Evolutionary conservation across 2,113 vertebrate species (phyloP), one percentile per base, ranked within the genome.

Genomic region (Indicator maculatus): DNA sequence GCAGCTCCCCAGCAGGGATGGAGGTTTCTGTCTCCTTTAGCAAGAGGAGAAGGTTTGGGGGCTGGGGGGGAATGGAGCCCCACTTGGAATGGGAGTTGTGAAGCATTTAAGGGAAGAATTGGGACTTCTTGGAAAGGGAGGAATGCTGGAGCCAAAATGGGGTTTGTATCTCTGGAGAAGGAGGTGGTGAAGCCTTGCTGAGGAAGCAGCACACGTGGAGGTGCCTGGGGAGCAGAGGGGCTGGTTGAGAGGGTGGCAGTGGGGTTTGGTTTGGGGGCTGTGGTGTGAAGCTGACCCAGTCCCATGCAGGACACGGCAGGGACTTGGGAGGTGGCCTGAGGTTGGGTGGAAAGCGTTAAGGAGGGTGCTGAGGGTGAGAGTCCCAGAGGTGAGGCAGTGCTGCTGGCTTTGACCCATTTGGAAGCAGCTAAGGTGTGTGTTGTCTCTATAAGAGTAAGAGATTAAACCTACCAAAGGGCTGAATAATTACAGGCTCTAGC

Each of bases 151-250:
- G 30, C 30, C 9, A 3, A 21, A 5, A 6, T 10, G 19, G 73
- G 59, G 11, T 81, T 19, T 5, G 16, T 13, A 1, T 7, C 66
- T 28, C 11, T 0, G 14, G 79, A 27, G 5, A 0, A 64, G 39
- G 55, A 41, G 6, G 8, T 1, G 8, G 41, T 0, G 1, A 20
- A 19, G 30, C 0, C 27, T 39, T 56, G 18, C 5, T 0, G 1
- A 8, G 47, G 17, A 78, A n/a, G 15, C 1, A 16, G 23, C 1
- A 11, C 72, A 3, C 19, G 16, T 4, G 61, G 91, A 28, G 47
- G 39, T 27, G 45, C 36, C 39, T 1, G 1, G 31, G n/a, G n/a
- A n/a, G 33, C 15, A 1, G 11, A 12, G 56, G 61, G 31, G 14
- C 23, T 47, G 38, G 5, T 27, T 1, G 3, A 13, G 63, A 5